These are phyloP conservation scores for Miniopterus natalensis DNA, from an alignment of 2,113 vertebrate species.

Conservation along the genomic window DNA sequence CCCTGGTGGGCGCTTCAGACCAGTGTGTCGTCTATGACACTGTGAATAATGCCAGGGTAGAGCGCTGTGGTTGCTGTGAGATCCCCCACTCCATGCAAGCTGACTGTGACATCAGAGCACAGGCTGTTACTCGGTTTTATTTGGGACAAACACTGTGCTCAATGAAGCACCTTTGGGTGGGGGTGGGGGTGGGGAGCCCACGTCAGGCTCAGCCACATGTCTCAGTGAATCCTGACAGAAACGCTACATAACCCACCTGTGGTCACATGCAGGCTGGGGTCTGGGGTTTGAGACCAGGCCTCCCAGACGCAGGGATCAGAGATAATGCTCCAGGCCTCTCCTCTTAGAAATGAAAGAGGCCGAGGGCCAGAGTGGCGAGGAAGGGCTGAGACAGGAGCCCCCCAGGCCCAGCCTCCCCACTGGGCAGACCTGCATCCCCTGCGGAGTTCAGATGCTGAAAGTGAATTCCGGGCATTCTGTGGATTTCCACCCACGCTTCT, in stretches of 20 bases:
- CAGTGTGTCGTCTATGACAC: too few species aligned
- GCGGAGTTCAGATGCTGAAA: not conserved
- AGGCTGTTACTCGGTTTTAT: fast-evolving
- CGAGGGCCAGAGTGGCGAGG: not conserved
- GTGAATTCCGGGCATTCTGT: conserved; percentile 15
- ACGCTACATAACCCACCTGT: fast-evolving
- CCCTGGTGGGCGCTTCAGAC: too few species aligned
- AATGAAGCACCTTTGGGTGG: not conserved
- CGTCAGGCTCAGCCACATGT: fast-evolving
- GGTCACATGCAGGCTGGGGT: not conserved
- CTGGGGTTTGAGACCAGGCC: not conserved
- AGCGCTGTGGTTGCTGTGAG: too few species aligned
- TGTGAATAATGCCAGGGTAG: too few species aligned
- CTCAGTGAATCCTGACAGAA: not conserved
- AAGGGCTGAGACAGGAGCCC: fast-evolving
- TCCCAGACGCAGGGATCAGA: not conserved
- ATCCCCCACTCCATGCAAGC: too few species aligned
- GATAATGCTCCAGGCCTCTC: not conserved
- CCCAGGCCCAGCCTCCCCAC: too few species aligned
- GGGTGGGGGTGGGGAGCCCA: too few species aligned
- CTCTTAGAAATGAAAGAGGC: not conserved
- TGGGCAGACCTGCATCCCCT: not conserved
- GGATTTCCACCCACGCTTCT: not conserved
- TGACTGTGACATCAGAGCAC: too few species aligned
- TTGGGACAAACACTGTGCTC: not conserved